These are phyloP conservation scores for Antitype chi DNA, from an alignment of 2,888 invertebrate genomes.

Conservation along the genomic window DNA sequence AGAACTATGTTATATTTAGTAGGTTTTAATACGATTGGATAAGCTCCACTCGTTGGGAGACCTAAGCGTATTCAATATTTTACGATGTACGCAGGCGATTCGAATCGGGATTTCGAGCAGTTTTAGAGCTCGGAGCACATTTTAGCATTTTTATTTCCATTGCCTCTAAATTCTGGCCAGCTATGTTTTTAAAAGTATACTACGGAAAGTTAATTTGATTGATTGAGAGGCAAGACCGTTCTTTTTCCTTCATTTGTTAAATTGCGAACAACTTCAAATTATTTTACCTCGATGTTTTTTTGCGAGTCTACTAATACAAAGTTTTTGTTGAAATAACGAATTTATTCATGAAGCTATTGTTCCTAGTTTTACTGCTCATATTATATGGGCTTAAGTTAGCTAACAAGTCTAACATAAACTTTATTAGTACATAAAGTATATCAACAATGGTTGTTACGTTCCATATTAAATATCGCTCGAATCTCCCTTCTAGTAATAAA, in stretches of 20 bases:
- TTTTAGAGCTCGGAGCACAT: conserved; percentile 20
- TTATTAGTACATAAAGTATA: conserved; percentile 63
- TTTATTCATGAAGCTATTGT: conserved; percentile 37
- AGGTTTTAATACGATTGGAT: conserved; percentile 65
- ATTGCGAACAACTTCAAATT: conserved; percentile 11
- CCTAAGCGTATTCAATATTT: conserved; percentile 57
- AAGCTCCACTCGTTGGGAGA: conserved; percentile 40
- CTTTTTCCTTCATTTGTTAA: conserved; percentile 9
- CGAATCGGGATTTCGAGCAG: conserved; percentile 24
- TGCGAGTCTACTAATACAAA: neutral
- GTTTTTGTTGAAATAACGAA: conserved; percentile 20
- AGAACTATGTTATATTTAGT: conserved; percentile 64
- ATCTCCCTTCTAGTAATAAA: conserved; percentile 62
- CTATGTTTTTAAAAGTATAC: conserved; percentile 16
- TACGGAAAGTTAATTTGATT: conserved; percentile 23
- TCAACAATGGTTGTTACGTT: conserved; percentile 62
- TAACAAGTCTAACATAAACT: conserved; percentile 51
- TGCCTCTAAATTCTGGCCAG: conserved; percentile 26
- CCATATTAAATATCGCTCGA: conserved; percentile 61
- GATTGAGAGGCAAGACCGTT: conserved; percentile 1
- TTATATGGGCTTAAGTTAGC: conserved; percentile 47
- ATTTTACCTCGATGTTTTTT: conserved; percentile 28
- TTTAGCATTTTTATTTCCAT: conserved; percentile 53
- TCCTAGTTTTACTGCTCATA: conserved; percentile 31
- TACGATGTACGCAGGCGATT: conserved; percentile 47